Evolutionary conservation across 2,113 vertebrate genomes (phyloP), one percentile per base, ranked within the genome.

Genomic region (Psammodynastes pulverulentus): DNA sequence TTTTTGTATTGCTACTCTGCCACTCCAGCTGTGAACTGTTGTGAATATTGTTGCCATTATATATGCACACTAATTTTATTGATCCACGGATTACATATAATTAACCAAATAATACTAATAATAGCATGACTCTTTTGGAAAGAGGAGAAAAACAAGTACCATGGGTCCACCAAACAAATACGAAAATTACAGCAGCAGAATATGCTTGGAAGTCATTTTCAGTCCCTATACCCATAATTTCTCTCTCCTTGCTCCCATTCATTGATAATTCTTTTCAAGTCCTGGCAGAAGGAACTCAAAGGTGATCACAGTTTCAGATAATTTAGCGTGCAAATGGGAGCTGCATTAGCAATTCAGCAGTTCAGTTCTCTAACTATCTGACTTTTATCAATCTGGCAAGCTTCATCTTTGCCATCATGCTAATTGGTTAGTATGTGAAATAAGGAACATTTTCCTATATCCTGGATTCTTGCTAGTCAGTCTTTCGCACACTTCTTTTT

Each of bases 401-500:
- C 92, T 91, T 26, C 72, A 0, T 0, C 48, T 89, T 0, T 58
- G 85, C 89, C 0, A 0, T 21, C 17, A 26, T 92, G 89, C 51
- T 21, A 1, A 91, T 3, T 13, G 29, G 91, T 19, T 49, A 39
- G 29, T 39, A 39, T 89, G 67, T 49, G 10, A 86, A 54, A 15
- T 90, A 94, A 92, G 13, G 6, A 72, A 5, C 53, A 67, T 93
- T 93, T 86, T 91, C 94, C 91, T 53, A 67, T 87, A n/a, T 84
- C 95, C 91, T 92, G 87, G n/a, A 87, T 92, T 93, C 89, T 84
- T 24, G 21, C 39, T 84, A 56, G 26, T 90, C 62, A n/a, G n/a
- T 79, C 89, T 93, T 93, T 90, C 13, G 29, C 53, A 49, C 87
- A 53, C 29, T n/a, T 90, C 43, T 79, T 67, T 56, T 87, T 54